Percentiles rank a stretch among this genome's conserved stretches.
phyloP scores from a whole-genome alignment of 1,140 invertebrate genomes.

The Bacillus rossius region DNA sequence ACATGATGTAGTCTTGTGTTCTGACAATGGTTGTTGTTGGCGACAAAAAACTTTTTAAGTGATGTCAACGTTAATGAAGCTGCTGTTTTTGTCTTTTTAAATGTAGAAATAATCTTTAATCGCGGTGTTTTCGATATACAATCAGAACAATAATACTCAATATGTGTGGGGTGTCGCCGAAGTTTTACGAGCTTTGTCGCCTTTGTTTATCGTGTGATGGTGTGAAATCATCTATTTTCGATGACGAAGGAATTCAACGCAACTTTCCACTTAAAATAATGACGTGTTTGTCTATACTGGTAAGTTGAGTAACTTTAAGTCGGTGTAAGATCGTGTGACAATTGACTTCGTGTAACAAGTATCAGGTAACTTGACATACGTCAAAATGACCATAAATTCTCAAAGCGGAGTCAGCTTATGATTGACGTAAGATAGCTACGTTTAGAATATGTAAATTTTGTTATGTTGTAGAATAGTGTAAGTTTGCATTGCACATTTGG shows the following conservation, averaged over 20 bases:
- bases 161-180: constrained; percentile 48
- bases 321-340: constrained; percentile 8
- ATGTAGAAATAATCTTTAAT: constrained; percentile 5
- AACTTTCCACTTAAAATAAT: constrained; percentile 46
- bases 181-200: constrained; percentile 45
- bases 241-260: constrained; percentile 43
- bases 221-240: constrained; percentile 48
- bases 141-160: constrained; percentile 12
- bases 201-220: constrained; percentile 52
- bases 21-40: constrained; percentile 19
- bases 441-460: too few relatives aligned
- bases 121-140: constrained; percentile 5
- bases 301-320: constrained; percentile 28
- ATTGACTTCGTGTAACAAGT: constrained; percentile 20
- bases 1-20: constrained; percentile 15
- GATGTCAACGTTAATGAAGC: constrained; percentile 7
- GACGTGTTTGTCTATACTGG: constrained; percentile 44
- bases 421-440: too few relatives aligned
- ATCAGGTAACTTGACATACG: too few relatives aligned
- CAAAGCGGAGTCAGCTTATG: too few relatives aligned
- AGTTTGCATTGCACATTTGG: too few relatives aligned
- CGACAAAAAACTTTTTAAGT: constrained; percentile 16
- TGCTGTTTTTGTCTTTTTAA: constrained; percentile 10
- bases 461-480: too few relatives aligned
- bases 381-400: too few relatives aligned